Conservation (phyloP, 2,113 vertebrate species). For the Pleuronectes platessa region DNA sequence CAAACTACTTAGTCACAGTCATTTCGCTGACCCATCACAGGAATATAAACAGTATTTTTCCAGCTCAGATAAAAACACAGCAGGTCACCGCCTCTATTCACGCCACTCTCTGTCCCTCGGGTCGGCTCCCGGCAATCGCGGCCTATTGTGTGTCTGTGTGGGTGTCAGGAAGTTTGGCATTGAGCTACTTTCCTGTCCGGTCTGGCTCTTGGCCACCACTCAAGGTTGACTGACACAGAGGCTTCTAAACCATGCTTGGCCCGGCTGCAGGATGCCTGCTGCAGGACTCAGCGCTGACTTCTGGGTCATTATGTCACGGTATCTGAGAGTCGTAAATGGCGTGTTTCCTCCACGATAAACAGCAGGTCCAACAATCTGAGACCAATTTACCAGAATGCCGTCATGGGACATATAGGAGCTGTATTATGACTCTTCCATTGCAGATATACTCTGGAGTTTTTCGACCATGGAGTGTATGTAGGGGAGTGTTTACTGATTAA, state of each 20-base stretch:
- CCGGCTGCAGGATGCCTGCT: slow-evolving; percentile 67
- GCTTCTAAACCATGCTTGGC: slow-evolving; percentile 36
- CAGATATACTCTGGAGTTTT: too few relatives aligned
- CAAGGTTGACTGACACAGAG: slow-evolving; percentile 65
- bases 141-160: slow-evolving; percentile 72
- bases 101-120: slow-evolving; percentile 39
- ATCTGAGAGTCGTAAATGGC: slow-evolving; percentile 2
- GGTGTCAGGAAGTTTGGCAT: slow-evolving; percentile 79
- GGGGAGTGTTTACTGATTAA: too few relatives aligned
- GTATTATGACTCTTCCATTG: too few relatives aligned
- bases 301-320: slow-evolving; percentile 41
- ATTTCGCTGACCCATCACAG: slow-evolving; percentile 50
- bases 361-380: neutral
- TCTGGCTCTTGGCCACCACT: slow-evolving; percentile 52
- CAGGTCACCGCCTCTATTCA: slow-evolving; percentile 33
- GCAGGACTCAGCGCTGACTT: slow-evolving; percentile 9
- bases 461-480: too few relatives aligned
- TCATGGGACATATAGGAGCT: too few relatives aligned
- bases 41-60: slow-evolving; percentile 56
- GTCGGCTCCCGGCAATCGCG: slow-evolving; percentile 19
- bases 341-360: slow-evolving; percentile 15
- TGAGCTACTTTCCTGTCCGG: slow-evolving; percentile 75
- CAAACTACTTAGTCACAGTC: neutral
- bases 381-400: neutral
- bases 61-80: slow-evolving; percentile 56